A percentile compares a stretch with the other conserved stretches of the same genome.
Evolutionary conservation across 2,888 invertebrate genomes (phyloP).

Genomic region (Corbicula japonica): DNA sequence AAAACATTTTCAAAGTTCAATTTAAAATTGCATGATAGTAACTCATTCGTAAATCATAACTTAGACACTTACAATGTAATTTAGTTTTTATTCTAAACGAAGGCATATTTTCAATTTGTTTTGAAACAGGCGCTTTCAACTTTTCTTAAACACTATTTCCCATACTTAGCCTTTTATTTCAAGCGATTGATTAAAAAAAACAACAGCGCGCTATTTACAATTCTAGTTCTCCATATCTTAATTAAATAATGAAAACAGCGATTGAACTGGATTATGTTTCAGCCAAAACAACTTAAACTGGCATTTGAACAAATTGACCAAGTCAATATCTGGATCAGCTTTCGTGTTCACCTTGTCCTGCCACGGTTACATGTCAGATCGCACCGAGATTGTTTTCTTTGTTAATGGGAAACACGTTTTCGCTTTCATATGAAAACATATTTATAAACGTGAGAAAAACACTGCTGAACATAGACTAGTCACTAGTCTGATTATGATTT

Average conservation of each 20-base stretch:
- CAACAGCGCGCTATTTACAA: background rate
- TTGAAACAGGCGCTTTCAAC: conserved; percentile 2
- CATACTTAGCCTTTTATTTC: background rate
- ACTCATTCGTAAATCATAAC: too few relatives aligned
- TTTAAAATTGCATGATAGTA: too few relatives aligned
- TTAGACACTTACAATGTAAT: too few relatives aligned
- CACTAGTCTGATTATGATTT: too few relatives aligned
- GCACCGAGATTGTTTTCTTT: background rate
- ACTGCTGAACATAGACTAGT: too few relatives aligned
- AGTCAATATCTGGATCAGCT: background rate
- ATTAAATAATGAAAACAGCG: background rate
- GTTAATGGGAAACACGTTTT: background rate
- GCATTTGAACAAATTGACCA: conserved; percentile 12
- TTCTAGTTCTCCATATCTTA: background rate
- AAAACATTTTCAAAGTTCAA: too few relatives aligned
- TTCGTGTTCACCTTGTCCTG: conserved; percentile 14
- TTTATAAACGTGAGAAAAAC: too few relatives aligned
- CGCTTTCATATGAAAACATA: background rate
- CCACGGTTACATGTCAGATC: background rate
- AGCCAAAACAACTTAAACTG: conserved; percentile 1
- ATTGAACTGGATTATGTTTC: background rate
- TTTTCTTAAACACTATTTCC: background rate
- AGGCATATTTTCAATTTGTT: background rate
- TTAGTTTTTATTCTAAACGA: conserved; percentile 9
- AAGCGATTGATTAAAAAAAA: background rate